Evolutionary conservation across 2,797 vertebrate species (phyloP), one percentile per base, ranked within the genome.

Genomic region (Ctenopoma kingsleyae): DNA sequence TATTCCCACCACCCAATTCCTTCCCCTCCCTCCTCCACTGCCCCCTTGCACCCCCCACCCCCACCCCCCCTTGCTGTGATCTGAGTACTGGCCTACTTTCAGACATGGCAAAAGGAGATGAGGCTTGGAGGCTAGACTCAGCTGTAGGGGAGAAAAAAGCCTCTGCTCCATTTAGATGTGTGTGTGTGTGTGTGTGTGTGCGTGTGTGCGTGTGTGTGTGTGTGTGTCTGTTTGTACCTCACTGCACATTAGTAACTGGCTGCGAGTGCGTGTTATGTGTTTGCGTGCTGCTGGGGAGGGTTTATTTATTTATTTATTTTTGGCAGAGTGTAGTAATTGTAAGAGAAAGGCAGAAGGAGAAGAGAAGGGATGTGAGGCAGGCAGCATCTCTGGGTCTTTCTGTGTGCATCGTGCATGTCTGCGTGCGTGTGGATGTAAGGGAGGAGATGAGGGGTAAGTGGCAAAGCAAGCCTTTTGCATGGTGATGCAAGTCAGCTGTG

Each of bases 71-170:
- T 20, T 76, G 47, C 78, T 65, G 67, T 71, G 67, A 81, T 87
- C 84, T 84, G 74, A 77, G 84, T 60, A 76, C 79, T 93, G 91
- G 89, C 93, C 95, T 93, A 89, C 76, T 94, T 95, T 94, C 90
- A 89, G 81, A 92, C 83, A 80, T 75, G 83, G 78, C 74, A 85
- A 87, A 85, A 93, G 82, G 89, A 87, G 86, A 91, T 87, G 76
- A 87, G 62, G 78, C 80, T 81, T 48, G 67, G 87, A 92, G 89
- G 91, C 91, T 87, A 82, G 86, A 88, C 89, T 87, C 84, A 92
- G 87, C 92, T 93, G 90, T 83, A 87, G 87, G 82, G 80, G 77
- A 69, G 71, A 65, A 57, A 59, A 79, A 69, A 76, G 40, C 48
- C 81, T 74, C 82, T 82, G 85, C 91, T 93, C 90, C 90, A 90